These are phyloP conservation scores for Holotrichia oblita DNA, from an alignment of 1,140 invertebrate genomes.

Conservation along the genomic window DNA sequence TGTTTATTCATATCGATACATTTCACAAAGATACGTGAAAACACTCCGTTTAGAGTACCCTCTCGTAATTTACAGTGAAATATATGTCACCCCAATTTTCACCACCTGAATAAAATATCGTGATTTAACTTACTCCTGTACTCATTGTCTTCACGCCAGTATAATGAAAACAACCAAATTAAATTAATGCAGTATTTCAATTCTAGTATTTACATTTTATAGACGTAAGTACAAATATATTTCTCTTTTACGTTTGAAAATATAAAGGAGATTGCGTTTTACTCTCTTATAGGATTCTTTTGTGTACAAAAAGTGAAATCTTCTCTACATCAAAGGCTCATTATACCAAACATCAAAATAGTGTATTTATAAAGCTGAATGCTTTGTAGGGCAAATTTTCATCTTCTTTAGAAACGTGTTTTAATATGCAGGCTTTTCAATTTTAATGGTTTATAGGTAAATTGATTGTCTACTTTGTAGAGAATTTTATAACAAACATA, in stretches of 20 bases:
- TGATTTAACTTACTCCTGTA: too few relatives aligned
- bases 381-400: constrained; percentile 23
- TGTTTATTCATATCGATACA: constrained; percentile 33
- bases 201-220: not conserved
- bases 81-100: too few relatives aligned
- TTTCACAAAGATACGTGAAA: not conserved
- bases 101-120: too few relatives aligned
- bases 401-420: not conserved
- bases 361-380: not conserved
- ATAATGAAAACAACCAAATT: not conserved
- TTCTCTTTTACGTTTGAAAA: not conserved
- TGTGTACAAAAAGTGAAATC: not conserved
- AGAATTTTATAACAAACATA: not conserved
- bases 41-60: not conserved
- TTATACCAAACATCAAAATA: constrained; percentile 21
- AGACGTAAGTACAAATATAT: not conserved
- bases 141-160: too few relatives aligned
- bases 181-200: not conserved
- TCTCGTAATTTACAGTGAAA: too few relatives aligned
- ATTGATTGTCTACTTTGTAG: constrained; percentile 25
- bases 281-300: not conserved
- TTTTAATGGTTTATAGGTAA: constrained; percentile 24
- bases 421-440: constrained; percentile 1
- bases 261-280: constrained; percentile 20
- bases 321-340: constrained; percentile 25